Base-by-base conservation (phyloP, 2,797 vertebrate species). In the Coilia nasus region DNA sequence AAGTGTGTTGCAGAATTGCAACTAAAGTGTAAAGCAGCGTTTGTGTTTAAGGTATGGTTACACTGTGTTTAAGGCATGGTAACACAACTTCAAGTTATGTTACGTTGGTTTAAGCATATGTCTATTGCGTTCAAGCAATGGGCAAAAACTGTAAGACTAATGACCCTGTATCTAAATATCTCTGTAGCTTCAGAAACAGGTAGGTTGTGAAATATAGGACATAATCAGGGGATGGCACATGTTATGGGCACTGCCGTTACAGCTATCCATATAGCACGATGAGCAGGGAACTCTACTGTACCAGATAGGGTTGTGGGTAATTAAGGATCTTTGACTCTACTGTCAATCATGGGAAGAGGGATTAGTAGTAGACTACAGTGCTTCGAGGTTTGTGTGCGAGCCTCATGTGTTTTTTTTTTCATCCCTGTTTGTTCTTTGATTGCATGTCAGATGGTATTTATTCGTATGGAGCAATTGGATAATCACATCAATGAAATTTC, bases 401-500 rank as follows among this genome's bases (percentile, higher is more conserved):
- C 12, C 67, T 75, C 31, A 19, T 28, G 17, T 44, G 71, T 21
- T 35, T 78, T 44, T 78, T 78, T 21, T 78, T 54, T 9, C 0
- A 7, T 41, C 17, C 6, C 17, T 78, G 19, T 78, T 19, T 78
- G 71, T 41, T 31, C 19, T 78, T 19, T 19, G 17, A 78, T 78
- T 44, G 35, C 35, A 17, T 78, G 71, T 78, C 71, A 78, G 21
- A 78, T 44, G 35, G 15, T 78, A 78, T 44, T 35, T 44, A 44
- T 25, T 78, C 71, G 44, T 78, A 44, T 35, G 23, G 35, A 78
- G 71, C 41, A 78, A 78, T 78, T 44, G 71, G 87, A 67, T 87
- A 83, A 90, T 88, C 85, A 83, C 81, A 89, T 90, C 87, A 87
- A 87, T 81, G 25, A 57, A 82, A 50, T 84, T 81, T 86, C 23